phyloP scores from a whole-genome alignment of 2,113 vertebrate genomes.

The Sinocyclocheilus anophthalmus region DNA sequence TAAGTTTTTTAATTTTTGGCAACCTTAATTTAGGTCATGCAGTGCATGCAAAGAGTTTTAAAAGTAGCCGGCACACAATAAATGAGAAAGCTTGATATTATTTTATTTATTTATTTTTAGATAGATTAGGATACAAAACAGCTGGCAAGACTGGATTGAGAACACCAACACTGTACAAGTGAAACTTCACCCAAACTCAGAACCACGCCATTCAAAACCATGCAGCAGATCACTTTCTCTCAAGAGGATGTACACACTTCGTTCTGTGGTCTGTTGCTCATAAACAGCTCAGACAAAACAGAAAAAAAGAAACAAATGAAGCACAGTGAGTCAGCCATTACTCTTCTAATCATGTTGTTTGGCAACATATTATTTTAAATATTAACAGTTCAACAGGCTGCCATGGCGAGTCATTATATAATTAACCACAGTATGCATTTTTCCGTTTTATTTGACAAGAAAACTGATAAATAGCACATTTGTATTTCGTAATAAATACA shows the following conservation, averaged over 20 bases:
- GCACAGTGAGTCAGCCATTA: too few relatives aligned
- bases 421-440: neutral
- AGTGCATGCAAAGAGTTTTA: neutral
- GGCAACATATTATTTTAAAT: constrained; percentile 26
- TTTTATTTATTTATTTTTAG: neutral
- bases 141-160: neutral
- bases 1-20: neutral
- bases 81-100: neutral
- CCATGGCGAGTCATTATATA: neutral
- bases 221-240: too few relatives aligned
- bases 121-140: neutral
- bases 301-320: neutral
- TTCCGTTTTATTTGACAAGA: neutral
- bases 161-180: neutral
- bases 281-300: neutral
- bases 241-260: neutral
- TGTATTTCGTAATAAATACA: neutral
- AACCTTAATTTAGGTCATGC: neutral
- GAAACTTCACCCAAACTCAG: neutral
- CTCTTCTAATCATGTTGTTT: constrained; percentile 24
- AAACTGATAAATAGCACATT: neutral
- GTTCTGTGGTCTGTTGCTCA: neutral
- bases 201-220: neutral
- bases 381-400: constrained; percentile 9
- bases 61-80: neutral